Conservation (phyloP, 2,888 invertebrate species). For the Athripsodes cinereus region DNA sequence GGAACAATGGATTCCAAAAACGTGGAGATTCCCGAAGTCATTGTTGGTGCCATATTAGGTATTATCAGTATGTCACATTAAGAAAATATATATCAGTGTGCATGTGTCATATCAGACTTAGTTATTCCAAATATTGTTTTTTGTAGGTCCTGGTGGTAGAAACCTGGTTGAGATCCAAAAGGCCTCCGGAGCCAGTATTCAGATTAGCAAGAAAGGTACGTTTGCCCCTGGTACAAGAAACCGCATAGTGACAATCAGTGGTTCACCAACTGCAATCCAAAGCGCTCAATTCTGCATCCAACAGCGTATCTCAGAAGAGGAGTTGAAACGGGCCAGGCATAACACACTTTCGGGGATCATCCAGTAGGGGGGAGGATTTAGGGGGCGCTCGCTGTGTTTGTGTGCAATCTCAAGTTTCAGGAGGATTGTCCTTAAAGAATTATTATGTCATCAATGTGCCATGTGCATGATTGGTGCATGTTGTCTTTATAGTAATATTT, state of each 20-base stretch:
- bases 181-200: constrained; percentile 94
- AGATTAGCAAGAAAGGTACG: constrained; percentile 97
- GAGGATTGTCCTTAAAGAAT: not conserved
- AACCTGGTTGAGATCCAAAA: constrained; percentile 96
- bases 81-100: no score
- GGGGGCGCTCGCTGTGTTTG: not conserved
- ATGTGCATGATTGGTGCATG: no score
- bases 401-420: not conserved
- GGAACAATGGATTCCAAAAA: constrained; percentile 79
- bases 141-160: constrained; percentile 82
- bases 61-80: no score
- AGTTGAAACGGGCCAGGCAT: constrained; percentile 89
- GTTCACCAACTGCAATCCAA: constrained; percentile 80
- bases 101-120: not conserved
- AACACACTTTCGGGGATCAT: constrained; percentile 69
- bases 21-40: constrained; percentile 92
- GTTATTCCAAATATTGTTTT: not conserved
- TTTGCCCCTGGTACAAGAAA: constrained; percentile 96
- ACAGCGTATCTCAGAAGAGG: constrained; percentile 94
- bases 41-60: constrained; percentile 96
- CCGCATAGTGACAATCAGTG: constrained; percentile 94
- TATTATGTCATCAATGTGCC: not conserved
- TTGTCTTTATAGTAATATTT: no score
- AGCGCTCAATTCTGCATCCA: constrained; percentile 94
- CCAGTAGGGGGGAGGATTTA: constrained; percentile 46